Percentiles rank a stretch among this genome's conserved stretches.
These are phyloP conservation scores for Camelus bactrianus DNA, from an alignment of 2,113 vertebrate species.

Conservation along the genomic window DNA sequence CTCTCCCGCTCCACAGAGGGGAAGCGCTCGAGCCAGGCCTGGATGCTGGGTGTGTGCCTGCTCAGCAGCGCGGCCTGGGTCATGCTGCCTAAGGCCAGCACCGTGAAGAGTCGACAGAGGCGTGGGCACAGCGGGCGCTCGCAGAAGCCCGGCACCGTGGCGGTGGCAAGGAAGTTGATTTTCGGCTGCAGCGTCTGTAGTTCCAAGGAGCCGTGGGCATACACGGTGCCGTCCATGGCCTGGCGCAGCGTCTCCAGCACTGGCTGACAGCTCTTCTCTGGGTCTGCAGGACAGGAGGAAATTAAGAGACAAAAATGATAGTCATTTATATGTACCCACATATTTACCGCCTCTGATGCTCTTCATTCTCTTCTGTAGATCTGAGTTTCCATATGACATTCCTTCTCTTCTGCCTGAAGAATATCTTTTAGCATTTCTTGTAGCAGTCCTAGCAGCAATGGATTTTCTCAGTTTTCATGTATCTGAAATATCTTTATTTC, in stretches of 20 bases:
- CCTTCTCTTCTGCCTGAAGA: neutral
- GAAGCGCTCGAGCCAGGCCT: constrained; percentile 88
- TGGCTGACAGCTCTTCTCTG: constrained; percentile 81
- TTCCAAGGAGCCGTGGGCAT: constrained; percentile 75
- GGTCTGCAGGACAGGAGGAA: constrained; percentile 83
- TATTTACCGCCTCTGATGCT: neutral
- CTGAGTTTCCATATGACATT: neutral
- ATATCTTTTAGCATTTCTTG: neutral
- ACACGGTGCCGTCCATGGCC: constrained; percentile 86
- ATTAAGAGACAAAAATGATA: neutral
- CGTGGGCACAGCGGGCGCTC: constrained; percentile 85
- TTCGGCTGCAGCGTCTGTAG: constrained; percentile 81
- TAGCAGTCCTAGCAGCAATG: neutral
- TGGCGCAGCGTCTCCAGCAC: constrained; percentile 91
- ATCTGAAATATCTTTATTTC: neutral
- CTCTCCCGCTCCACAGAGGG: constrained; percentile 67
- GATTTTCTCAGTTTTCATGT: neutral
- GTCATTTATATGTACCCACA: neutral
- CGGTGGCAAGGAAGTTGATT: constrained; percentile 87
- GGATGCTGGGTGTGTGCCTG: constrained; percentile 85
- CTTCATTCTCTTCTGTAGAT: neutral
- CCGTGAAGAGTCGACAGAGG: constrained; percentile 90
- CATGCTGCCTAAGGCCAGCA: constrained; percentile 86
- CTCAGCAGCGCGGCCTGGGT: constrained; percentile 85
- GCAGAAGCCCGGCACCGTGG: constrained; percentile 75